phyloP scores from a whole-genome alignment of 1,140 invertebrate species.

The Drosophila watanabei region DNA sequence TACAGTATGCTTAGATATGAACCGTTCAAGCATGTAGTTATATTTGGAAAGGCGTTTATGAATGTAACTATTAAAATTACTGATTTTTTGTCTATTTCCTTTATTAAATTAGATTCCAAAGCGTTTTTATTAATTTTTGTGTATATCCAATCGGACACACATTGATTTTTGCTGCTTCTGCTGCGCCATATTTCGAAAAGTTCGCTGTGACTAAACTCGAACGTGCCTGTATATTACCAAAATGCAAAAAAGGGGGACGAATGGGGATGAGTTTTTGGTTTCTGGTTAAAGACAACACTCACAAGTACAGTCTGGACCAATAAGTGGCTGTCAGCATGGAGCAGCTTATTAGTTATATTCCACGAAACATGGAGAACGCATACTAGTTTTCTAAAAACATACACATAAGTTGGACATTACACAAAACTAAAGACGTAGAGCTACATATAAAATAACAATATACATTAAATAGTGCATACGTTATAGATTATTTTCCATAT shows the following conservation, averaged over 20 bases:
- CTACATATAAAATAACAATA: slow-evolving; percentile 29
- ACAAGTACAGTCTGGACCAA: slow-evolving; percentile 22
- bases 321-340: slow-evolving; percentile 23
- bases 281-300: background rate
- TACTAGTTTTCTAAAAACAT: slow-evolving; percentile 16
- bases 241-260: slow-evolving; percentile 3
- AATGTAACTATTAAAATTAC: slow-evolving; percentile 26
- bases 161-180: slow-evolving; percentile 7
- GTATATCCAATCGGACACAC: slow-evolving; percentile 13
- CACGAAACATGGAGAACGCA: slow-evolving; percentile 27
- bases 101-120: slow-evolving; percentile 7
- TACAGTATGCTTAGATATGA: background rate
- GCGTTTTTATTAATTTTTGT: slow-evolving; percentile 16
- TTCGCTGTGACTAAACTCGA: slow-evolving; percentile 2
- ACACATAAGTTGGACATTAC: slow-evolving; percentile 35
- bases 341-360: slow-evolving; percentile 27
- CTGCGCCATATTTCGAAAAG: slow-evolving; percentile 15
- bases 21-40: slow-evolving; percentile 5
- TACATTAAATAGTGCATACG: slow-evolving; percentile 32
- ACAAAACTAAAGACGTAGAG: slow-evolving; percentile 25
- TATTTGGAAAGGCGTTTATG: slow-evolving; percentile 40
- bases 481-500: slow-evolving; percentile 26
- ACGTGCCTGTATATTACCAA: background rate
- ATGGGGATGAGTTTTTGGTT: slow-evolving; percentile 9
- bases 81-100: slow-evolving; percentile 27